phyloP scores from a whole-genome alignment of 2,888 invertebrate species.

The Callosobruchus maculatus region DNA sequence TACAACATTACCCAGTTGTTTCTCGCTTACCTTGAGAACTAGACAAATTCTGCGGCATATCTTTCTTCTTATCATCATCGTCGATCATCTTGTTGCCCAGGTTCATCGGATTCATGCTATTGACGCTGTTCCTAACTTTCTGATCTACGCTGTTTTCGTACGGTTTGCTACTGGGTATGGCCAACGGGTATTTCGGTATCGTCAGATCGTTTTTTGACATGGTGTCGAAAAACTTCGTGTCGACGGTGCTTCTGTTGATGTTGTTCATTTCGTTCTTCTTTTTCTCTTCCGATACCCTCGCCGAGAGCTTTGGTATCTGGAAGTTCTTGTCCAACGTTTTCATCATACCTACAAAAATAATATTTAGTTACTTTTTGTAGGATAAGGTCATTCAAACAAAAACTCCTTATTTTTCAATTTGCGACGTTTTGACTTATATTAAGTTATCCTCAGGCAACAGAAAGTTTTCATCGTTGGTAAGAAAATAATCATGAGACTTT shows the following conservation, averaged over 20 bases:
- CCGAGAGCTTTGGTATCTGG: slow-evolving; percentile 81
- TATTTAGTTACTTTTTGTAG: no score
- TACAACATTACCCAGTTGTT: no score
- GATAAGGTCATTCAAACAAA: no score
- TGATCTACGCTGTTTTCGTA: slow-evolving; percentile 42
- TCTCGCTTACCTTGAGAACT: slow-evolving; percentile 19
- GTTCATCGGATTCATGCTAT: slow-evolving; percentile 26
- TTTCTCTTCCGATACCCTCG: slow-evolving; percentile 39
- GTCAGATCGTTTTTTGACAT: slow-evolving; percentile 35
- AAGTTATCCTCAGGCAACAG: no score
- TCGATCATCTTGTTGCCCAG: slow-evolving; percentile 20
- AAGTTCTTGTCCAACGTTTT: slow-evolving; percentile 80
- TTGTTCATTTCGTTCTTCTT: slow-evolving; percentile 32
- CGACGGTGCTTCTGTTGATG: slow-evolving; percentile 38
- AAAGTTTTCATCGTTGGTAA: no score
- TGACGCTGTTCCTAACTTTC: slow-evolving; percentile 41
- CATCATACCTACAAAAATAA: slow-evolving; percentile 53
- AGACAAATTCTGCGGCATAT: slow-evolving; percentile 34
- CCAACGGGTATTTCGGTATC: slow-evolving; percentile 39
- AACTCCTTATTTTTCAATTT: no score
- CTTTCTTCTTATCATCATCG: slow-evolving; percentile 36
- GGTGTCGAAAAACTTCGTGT: slow-evolving; percentile 43
- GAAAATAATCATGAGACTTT: no score
- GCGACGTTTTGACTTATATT: no score
- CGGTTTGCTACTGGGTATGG: slow-evolving; percentile 38